Base-by-base conservation (phyloP, 2,797 vertebrate genomes). In the Lepidocolaptes lacrymiger region DNA sequence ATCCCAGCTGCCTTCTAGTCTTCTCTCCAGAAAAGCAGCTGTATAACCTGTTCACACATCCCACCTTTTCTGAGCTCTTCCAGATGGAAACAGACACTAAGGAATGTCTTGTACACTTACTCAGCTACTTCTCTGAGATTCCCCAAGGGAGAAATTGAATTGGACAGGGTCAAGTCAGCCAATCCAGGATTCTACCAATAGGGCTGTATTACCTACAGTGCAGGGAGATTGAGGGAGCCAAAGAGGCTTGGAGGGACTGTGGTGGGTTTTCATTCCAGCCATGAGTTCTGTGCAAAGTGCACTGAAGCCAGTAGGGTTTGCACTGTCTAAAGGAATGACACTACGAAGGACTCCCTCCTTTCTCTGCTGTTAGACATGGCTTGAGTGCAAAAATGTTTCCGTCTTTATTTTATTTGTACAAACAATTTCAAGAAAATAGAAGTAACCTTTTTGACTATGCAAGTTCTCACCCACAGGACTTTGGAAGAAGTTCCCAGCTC, bases 361-460 rank as follows among this genome's bases (percentile, higher is more conserved):
- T 59, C 37, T 79, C 68, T 51, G 30, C 52, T 51, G 1, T 39
- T 75, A 59, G 26, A 20, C 17, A 19, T 27, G 19, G n/a, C 26
- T 74, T 9, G 21, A 51, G 32, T 2, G 28, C 39, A 43, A 85
- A 73, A 78, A 58, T n/a, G 8, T 5, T 10, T 13, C 32, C 44
- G 3, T 41, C 12, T 72, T 49, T 32, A 43, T 69, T 39, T 56
- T 36, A 49, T 54, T 37, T 48, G 34, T 27, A 11, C 32, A 41
- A 58, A 55, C 7, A 51, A 24, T 46, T 41, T 59, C 56, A 52
- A 62, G 58, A 17, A 82, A 72, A 54, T 30, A 32, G 46, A 77
- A 92, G 26, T 16, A n/a, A 58, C 12, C 7, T 49, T 91, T 78
- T 44, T 0, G 0, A 2, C 24, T 51, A n/a, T 24, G 19, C n/a